A percentile compares a stretch with the other conserved stretches of the same genome.
Evolutionary conservation across 2,113 vertebrate species (phyloP).

Genomic region (Synchiropus splendidus): DNA sequence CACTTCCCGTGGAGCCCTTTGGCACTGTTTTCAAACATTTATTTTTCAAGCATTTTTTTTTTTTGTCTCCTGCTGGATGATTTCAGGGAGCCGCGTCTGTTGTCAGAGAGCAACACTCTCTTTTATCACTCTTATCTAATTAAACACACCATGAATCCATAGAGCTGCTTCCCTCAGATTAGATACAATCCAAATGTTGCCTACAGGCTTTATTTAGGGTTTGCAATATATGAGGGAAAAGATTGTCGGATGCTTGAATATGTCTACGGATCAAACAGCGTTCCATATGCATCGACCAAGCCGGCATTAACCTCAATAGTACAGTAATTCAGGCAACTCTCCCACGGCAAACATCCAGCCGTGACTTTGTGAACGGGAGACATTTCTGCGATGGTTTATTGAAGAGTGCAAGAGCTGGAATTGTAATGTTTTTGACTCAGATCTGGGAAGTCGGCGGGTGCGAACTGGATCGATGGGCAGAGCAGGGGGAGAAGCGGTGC

Average conservation of each 20-base stretch:
- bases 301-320: constrained; percentile 8
- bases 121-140: constrained; percentile 26
- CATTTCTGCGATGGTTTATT: too few species aligned
- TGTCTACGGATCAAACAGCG: not conserved
- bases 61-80: constrained; percentile 18
- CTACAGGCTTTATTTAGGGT: too few species aligned
- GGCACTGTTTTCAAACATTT: constrained; percentile 8
- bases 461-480: not conserved
- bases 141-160: constrained; percentile 20
- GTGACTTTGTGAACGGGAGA: too few species aligned
- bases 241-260: too few species aligned
- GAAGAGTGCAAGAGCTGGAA: not conserved
- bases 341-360: too few species aligned
- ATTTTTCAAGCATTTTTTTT: constrained; percentile 14
- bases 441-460: constrained; percentile 6
- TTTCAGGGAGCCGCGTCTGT: constrained; percentile 31
- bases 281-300: not conserved
- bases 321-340: too few species aligned
- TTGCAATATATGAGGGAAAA: too few species aligned
- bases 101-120: constrained; percentile 10
- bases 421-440: too few species aligned
- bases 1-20: constrained; percentile 16
- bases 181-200: constrained; percentile 11
- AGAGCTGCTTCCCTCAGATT: constrained; percentile 28
- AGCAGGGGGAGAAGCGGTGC: not conserved